phyloP scores from a whole-genome alignment of 2,888 invertebrate species.

The Eumerus sabulonum region DNA sequence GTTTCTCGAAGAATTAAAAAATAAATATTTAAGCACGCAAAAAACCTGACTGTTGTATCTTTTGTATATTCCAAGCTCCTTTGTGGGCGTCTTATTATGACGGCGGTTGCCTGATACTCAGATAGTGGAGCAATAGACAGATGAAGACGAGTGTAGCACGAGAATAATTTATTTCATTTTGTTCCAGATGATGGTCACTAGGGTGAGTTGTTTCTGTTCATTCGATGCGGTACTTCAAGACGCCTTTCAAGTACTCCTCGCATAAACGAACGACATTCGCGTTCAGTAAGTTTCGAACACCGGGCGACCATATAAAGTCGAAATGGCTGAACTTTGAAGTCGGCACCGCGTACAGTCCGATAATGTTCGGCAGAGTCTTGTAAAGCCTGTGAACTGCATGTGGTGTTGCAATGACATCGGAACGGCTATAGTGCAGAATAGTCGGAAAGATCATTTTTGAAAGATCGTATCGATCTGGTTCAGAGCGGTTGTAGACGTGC shows the following conservation, averaged over 20 bases:
- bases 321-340: slow-evolving; percentile 74
- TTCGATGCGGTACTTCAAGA: slow-evolving; percentile 51
- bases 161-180: no score
- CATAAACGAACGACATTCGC: slow-evolving; percentile 72
- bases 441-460: slow-evolving; percentile 71
- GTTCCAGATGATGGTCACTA: no score
- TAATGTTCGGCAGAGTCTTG: slow-evolving; percentile 70
- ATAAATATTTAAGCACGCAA: no score
- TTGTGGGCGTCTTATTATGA: no score
- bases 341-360: slow-evolving; percentile 72
- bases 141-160: no score
- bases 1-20: no score
- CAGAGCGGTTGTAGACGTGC: slow-evolving; percentile 71
- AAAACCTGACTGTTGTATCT: no score
- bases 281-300: slow-evolving; percentile 73
- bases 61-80: no score
- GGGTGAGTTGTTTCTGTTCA: slow-evolving; percentile 3
- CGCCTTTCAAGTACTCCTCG: slow-evolving; percentile 36
- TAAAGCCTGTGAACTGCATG: slow-evolving; percentile 74
- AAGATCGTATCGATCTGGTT: slow-evolving; percentile 72
- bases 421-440: slow-evolving; percentile 74
- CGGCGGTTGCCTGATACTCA: no score
- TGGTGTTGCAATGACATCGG: slow-evolving; percentile 75
- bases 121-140: no score
- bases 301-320: slow-evolving; percentile 73